Base-by-base conservation (phyloP, 2,797 vertebrate genomes). In the Schizopygopsis malacanthus region DNA sequence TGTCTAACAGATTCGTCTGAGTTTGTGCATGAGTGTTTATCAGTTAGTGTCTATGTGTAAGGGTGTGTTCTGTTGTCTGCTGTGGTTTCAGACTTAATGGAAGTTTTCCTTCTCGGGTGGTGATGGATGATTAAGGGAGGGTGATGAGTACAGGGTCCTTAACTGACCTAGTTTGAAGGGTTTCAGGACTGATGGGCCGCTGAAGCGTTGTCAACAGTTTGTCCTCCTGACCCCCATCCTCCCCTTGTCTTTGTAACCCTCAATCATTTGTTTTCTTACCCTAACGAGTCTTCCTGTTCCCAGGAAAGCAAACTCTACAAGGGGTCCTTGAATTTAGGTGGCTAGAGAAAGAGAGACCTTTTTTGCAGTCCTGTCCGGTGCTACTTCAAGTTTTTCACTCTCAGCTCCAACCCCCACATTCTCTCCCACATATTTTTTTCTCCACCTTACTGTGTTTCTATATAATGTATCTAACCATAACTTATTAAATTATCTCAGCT, bases 261-360 rank as follows among this genome's bases (percentile, higher is more conserved):
- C 50, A 20, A 9, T 59, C 43, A 50, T 41, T 75, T 87, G 77
- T 88, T 89, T 80, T 87, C 67, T 86, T 87, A 65, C 56, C 84
- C 75, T 82, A 63, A 73, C 71, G 22, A 77, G 54, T 16, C 81
- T 88, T 88, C 81, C 88, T 83, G 79, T 90, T 89, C 77, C 56
- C 86, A 86, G 79, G 86, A 82, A 82, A 81, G 67, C n/a, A 8
- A 12, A 72, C 39, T 50, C 69, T 70, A 50, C 47, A 12, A 82
- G n/a, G 11, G 45, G 43, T 54, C 47, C 59, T 69, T 50, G 22
- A 33, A 33, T 83, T 22, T 52, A 45, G 65, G 33, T 85, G 25
- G 8, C n/a, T 79, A 33, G 59, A 69, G 39, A 25, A 47, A 50
- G 52, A 3, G 18, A 4, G 28, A n/a, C 3, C 2, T 4, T 43